Evolutionary conservation across 2,888 invertebrate species (phyloP).

Genomic region (Drosophila neotestacea): DNA sequence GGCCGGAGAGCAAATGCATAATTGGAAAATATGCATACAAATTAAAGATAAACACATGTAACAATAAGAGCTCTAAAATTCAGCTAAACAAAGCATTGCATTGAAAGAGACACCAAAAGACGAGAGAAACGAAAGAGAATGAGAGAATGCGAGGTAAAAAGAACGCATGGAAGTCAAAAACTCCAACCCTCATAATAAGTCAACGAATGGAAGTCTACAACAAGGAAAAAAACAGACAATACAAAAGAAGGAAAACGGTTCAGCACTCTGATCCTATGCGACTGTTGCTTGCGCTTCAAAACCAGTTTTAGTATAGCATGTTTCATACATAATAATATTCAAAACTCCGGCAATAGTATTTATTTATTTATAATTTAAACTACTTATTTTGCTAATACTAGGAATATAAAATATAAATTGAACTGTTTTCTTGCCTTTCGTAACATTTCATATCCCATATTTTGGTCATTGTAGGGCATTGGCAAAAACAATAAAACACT

Average conservation of each 20-base stretch:
- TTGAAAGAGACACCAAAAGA: conserved; percentile 58
- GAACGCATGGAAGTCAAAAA: conserved; percentile 71
- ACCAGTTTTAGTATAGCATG: conserved; percentile 39
- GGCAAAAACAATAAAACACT: conserved; percentile 55
- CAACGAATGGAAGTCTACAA: conserved; percentile 74
- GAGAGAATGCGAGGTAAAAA: conserved; percentile 54
- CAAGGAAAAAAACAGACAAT: conserved; percentile 58
- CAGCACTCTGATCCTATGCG: conserved; percentile 41
- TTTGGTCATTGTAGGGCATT: conserved; percentile 46
- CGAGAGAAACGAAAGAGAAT: conserved; percentile 44
- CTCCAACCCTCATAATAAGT: conserved; percentile 76
- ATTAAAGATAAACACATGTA: conserved; percentile 75
- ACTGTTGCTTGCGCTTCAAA: conserved; percentile 44
- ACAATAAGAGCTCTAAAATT: conserved; percentile 71
- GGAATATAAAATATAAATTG: neutral
- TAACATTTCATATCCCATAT: neutral
- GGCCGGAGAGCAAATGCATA: conserved; percentile 47
- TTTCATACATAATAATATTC: neutral
- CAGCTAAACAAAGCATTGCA: conserved; percentile 75
- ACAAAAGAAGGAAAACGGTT: conserved; percentile 58
- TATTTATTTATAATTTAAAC: neutral
- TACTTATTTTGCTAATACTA: neutral
- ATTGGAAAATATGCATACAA: conserved; percentile 72
- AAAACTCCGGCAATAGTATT: neutral
- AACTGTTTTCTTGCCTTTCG: neutral